These are phyloP conservation scores for Fragum fragum DNA, from an alignment of 2,888 invertebrate species.

Conservation along the genomic window DNA sequence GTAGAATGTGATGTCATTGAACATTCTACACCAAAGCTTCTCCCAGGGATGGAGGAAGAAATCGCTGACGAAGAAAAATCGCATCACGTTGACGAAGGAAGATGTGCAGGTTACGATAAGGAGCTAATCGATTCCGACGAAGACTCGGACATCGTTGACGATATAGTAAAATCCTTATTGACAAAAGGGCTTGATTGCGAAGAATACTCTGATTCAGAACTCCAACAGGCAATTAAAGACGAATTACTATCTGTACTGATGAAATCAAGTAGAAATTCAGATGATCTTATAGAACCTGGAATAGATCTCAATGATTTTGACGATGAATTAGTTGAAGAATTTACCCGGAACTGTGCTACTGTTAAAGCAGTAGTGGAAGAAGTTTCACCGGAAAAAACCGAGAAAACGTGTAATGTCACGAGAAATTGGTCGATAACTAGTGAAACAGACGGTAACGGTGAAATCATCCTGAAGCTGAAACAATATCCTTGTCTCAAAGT, in stretches of 20 bases:
- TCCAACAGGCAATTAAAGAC: not conserved
- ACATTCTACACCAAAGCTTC: not conserved
- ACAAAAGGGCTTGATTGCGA: not conserved
- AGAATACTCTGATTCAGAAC: not conserved
- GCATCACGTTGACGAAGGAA: not conserved
- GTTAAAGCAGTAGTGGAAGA: not conserved
- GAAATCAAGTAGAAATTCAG: not conserved
- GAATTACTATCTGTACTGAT: not conserved
- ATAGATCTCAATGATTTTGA: not conserved
- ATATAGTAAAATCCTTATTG: slow-evolving; percentile 9
- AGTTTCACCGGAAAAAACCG: not conserved
- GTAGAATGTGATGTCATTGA: not conserved
- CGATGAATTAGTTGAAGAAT: not conserved
- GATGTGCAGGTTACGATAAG: not conserved
- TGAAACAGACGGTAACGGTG: not conserved
- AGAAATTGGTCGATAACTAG: not conserved
- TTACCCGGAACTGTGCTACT: slow-evolving; percentile 3
- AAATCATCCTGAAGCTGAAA: not conserved
- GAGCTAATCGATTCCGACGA: not conserved
- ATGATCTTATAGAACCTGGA: not conserved
- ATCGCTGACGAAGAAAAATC: not conserved
- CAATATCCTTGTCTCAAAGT: not conserved
- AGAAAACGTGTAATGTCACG: not conserved
- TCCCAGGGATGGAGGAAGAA: not conserved
- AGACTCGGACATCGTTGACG: slow-evolving; percentile 15